phyloP scores from a whole-genome alignment of 2,797 vertebrate genomes.

The Peromyscus nudipes region DNA sequence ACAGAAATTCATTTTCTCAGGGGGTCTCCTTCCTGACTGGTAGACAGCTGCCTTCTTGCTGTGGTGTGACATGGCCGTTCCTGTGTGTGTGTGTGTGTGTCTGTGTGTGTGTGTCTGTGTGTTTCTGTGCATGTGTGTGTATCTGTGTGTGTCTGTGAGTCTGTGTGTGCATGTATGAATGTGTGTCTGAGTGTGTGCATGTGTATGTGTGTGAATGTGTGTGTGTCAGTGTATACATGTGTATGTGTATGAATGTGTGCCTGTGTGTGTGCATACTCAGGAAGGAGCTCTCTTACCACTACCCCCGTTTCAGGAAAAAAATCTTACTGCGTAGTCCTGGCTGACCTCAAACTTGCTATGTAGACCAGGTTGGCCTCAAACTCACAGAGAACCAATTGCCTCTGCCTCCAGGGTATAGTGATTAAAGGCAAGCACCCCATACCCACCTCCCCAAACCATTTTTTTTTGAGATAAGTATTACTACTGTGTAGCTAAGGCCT shows the following conservation, averaged over 20 bases:
- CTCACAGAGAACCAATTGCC: not conserved
- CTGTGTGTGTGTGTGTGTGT: not conserved
- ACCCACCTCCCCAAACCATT: not conserved
- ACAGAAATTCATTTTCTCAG: not conserved
- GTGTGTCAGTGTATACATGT: not conserved
- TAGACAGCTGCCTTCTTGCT: not conserved
- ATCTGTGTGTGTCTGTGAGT: not conserved
- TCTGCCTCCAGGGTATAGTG: not conserved
- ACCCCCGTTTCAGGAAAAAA: not conserved
- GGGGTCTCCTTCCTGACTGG: not conserved
- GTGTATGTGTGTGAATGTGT: too few relatives aligned
- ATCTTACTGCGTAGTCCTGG: not conserved
- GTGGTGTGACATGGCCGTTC: not conserved
- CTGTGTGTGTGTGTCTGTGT: not conserved
- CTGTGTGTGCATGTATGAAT: not conserved
- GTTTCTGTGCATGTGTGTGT: not conserved
- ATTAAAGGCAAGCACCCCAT: not conserved
- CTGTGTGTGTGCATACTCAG: not conserved
- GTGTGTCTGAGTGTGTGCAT: not conserved
- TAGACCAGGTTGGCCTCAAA: not conserved
- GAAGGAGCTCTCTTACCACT: not conserved
- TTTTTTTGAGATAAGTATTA: not conserved
- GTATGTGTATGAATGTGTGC: not conserved
- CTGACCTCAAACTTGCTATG: not conserved
- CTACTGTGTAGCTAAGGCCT: not conserved